These are phyloP conservation scores for Halcyon chelicuti DNA, from an alignment of 2,797 vertebrate genomes.

Conservation along the genomic window DNA sequence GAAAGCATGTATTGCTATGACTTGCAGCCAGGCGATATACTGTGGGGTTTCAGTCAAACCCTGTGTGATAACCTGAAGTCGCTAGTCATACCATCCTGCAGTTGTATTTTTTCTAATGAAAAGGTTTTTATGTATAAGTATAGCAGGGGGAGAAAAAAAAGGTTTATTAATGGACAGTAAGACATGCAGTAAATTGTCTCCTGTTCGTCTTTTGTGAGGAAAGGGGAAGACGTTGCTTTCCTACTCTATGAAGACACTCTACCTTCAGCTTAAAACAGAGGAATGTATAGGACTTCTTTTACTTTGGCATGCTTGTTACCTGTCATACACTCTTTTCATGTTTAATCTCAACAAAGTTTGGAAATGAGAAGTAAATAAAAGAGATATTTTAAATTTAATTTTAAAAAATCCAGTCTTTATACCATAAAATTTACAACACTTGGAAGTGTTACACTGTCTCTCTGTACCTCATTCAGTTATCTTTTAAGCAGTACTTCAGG, in stretches of 20 bases:
- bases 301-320: neutral
- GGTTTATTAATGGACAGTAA: neutral
- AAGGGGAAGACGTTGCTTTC: neutral
- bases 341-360: neutral
- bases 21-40: neutral
- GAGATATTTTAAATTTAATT: neutral
- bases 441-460: neutral
- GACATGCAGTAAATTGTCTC: neutral
- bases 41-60: neutral
- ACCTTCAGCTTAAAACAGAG: neutral
- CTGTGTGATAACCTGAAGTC: neutral
- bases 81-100: neutral
- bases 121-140: neutral
- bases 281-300: neutral
- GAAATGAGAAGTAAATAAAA: neutral
- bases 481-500: slow-evolving; percentile 11
- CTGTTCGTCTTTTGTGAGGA: neutral
- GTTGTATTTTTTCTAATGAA: neutral
- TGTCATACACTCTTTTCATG: neutral
- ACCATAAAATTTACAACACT: neutral
- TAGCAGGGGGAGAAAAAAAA: too few species aligned
- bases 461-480: neutral
- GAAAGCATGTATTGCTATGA: neutral
- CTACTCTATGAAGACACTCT: neutral
- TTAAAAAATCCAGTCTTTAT: neutral